These are phyloP conservation scores for Rhagonycha lutea DNA, from an alignment of 2,888 invertebrate genomes.

Conservation along the genomic window DNA sequence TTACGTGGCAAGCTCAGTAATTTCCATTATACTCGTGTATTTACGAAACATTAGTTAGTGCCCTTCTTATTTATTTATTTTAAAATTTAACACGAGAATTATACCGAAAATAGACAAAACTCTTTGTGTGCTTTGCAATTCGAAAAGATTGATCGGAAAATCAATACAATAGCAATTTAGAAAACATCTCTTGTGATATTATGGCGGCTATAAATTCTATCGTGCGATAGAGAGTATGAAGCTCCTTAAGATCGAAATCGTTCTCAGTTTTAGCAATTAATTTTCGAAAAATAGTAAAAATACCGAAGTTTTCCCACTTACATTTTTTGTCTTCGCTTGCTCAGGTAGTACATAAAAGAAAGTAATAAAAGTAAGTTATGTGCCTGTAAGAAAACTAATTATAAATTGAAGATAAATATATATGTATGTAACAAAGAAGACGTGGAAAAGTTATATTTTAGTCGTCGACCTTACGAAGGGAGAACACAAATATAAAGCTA, in stretches of 20 bases:
- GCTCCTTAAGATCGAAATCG: background rate
- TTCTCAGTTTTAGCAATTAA: background rate
- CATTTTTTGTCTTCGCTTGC: background rate
- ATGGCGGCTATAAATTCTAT: background rate
- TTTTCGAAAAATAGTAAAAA: background rate
- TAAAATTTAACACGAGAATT: background rate
- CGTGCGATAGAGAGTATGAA: background rate
- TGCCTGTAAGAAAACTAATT: background rate
- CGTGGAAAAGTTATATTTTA: constrained; percentile 23
- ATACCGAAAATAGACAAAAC: background rate
- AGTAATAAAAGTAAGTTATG: constrained; percentile 3
- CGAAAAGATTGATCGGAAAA: background rate
- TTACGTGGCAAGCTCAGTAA: constrained; percentile 13
- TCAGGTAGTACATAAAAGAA: background rate
- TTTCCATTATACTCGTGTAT: background rate
- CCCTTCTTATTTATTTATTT: background rate
- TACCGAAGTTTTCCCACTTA: background rate
- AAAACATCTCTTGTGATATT: background rate
- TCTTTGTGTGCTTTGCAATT: background rate
- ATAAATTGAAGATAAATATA: constrained; percentile 3
- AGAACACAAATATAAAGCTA: constrained; percentile 36
- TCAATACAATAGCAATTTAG: background rate
- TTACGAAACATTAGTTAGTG: background rate
- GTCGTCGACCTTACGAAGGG: constrained; percentile 29
- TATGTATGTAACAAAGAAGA: constrained; percentile 8